Conservation (phyloP, 1,140 invertebrate species). For the Parasteatoda tepidariorum region DNA sequence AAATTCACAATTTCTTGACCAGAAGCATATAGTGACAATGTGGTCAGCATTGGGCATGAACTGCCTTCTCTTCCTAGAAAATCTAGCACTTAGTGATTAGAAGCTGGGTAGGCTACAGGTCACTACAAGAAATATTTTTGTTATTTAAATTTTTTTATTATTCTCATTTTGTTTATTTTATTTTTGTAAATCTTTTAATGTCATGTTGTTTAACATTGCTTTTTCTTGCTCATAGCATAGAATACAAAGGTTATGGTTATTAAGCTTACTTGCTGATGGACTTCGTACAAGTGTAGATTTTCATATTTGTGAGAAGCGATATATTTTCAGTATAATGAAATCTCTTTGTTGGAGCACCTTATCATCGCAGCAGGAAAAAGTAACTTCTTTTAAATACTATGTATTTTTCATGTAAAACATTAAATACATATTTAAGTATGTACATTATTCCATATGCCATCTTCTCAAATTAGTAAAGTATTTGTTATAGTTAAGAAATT, state of each 20-base stretch:
- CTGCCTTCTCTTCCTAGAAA: no score
- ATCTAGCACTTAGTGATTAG: no score
- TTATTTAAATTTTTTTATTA: no score
- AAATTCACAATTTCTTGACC: no score
- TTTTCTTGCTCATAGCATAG: slow-evolving; percentile 59
- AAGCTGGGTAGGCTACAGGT: no score
- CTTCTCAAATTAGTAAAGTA: neutral
- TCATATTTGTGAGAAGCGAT: slow-evolving; percentile 73
- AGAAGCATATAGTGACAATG: no score
- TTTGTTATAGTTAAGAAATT: neutral
- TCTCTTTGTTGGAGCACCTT: slow-evolving; percentile 71
- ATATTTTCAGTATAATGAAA: slow-evolving; percentile 74
- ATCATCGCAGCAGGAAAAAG: slow-evolving; percentile 70
- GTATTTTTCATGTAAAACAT: neutral
- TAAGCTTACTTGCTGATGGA: slow-evolving; percentile 77
- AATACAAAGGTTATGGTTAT: slow-evolving; percentile 76
- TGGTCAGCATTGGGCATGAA: no score
- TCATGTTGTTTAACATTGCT: neutral
- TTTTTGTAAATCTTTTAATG: no score
- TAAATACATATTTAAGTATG: neutral
- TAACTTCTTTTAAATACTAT: no score
- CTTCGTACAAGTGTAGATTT: slow-evolving; percentile 73
- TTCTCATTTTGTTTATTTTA: no score
- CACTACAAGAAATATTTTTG: no score
- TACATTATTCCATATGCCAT: neutral